Evolutionary conservation across 2,113 vertebrate genomes (phyloP).

Genomic region (Tenebrosternarchus preto): DNA sequence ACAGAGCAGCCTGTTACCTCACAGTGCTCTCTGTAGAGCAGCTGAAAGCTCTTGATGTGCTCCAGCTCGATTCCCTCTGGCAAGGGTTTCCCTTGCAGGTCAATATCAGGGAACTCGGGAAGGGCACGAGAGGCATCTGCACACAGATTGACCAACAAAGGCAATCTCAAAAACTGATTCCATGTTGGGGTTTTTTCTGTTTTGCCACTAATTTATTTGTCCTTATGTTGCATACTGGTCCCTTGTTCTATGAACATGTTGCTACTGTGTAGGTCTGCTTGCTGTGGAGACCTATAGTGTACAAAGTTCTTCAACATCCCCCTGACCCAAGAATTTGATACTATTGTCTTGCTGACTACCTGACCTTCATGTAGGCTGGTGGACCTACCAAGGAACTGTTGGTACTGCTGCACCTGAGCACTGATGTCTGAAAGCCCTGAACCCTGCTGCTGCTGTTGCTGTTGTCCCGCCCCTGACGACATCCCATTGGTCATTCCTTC

Average conservation of each 20-base stretch:
- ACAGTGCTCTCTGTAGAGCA: conserved; percentile 92
- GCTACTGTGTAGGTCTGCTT: neutral
- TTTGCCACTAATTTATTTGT: neutral
- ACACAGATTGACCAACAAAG: conserved; percentile 30
- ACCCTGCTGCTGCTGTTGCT: conserved; percentile 78
- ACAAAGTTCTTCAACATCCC: neutral
- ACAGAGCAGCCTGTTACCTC: conserved; percentile 74
- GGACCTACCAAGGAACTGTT: conserved; percentile 87
- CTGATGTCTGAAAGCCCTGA: conserved; percentile 86
- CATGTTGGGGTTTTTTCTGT: neutral
- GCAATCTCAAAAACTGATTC: neutral
- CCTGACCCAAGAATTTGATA: neutral
- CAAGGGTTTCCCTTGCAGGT: conserved; percentile 83
- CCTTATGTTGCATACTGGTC: neutral
- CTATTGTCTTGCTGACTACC: neutral
- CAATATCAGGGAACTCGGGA: conserved; percentile 87
- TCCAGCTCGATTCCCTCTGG: conserved; percentile 85
- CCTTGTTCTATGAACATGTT: neutral
- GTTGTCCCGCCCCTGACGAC: conserved; percentile 76
- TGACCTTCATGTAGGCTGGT: neutral
- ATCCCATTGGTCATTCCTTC: conserved; percentile 92
- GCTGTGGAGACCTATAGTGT: neutral
- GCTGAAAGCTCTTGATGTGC: conserved; percentile 89
- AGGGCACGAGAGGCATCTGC: conserved; percentile 87
- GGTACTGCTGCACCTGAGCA: conserved; percentile 92